These are phyloP conservation scores for Drosophila melanogaster DNA, from an alignment of 1,140 invertebrate species.

Conservation along the genomic window Release_6_plus_ISO1_MT NT_033779.5:18884501-18885000, in stretches of 20 bases:
- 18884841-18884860: slow-evolving; percentile 5
- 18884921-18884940: slow-evolving; percentile 83
- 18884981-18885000: slow-evolving; percentile 79
- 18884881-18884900: slow-evolving; percentile 85
- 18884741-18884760: slow-evolving; percentile 35
- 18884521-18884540: too few relatives aligned
- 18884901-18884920: slow-evolving; percentile 84
- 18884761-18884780: slow-evolving; percentile 55
- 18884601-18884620: too few relatives aligned
- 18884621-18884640: background rate
- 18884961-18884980: slow-evolving; percentile 51
- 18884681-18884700: slow-evolving; percentile 44
- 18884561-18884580: too few relatives aligned
- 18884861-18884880: slow-evolving; percentile 77
- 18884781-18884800: slow-evolving; percentile 9
- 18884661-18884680: slow-evolving; percentile 23
- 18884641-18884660: background rate
- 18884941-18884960: slow-evolving; percentile 56
- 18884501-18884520: background rate
- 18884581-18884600: too few relatives aligned
- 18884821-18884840: slow-evolving; percentile 27
- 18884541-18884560: too few relatives aligned
- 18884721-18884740: too few relatives aligned
- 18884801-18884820: background rate
- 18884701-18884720: slow-evolving; percentile 50